phyloP scores from a whole-genome alignment of 2,888 invertebrate species.

The Dimorphilus gyrociliatus region DNA sequence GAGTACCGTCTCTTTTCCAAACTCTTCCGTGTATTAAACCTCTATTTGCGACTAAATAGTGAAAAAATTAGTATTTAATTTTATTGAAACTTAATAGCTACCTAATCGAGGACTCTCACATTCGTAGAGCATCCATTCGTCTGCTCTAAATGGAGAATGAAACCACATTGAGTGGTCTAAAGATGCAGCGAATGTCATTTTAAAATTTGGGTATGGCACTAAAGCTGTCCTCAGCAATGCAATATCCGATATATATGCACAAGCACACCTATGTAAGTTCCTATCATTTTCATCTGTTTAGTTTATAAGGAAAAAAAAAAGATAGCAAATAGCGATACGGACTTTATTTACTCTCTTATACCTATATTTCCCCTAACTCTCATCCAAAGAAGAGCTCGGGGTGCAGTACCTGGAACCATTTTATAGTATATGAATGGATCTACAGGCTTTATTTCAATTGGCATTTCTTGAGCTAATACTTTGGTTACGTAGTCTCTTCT shows the following conservation, averaged over 20 bases:
- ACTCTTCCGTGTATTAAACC: constrained; percentile 33
- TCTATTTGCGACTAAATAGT: constrained; percentile 28
- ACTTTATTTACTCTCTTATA: too few species aligned
- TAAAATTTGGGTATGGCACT: constrained; percentile 16
- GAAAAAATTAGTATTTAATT: too few species aligned
- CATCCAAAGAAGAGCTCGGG: too few species aligned
- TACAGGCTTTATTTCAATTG: constrained; percentile 16
- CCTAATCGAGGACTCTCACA: constrained; percentile 32
- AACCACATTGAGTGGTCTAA: constrained; percentile 40
- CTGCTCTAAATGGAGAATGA: constrained; percentile 34
- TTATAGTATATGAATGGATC: constrained; percentile 12
- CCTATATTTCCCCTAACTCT: too few species aligned
- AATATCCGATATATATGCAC: constrained; percentile 37
- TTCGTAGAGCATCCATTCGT: constrained; percentile 40
- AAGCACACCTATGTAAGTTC: constrained; percentile 35
- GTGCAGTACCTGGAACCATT: too few species aligned
- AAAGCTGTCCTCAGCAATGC: constrained; percentile 24
- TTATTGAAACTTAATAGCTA: too few species aligned
- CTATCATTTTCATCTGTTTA: constrained; percentile 20
- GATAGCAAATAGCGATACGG: too few species aligned
- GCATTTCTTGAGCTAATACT: constrained; percentile 13
- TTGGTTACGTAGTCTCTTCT: constrained; percentile 10
- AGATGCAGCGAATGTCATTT: constrained; percentile 27
- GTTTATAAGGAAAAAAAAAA: too few species aligned
- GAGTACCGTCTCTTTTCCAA: constrained; percentile 36